Percentiles rank a stretch among this genome's conserved stretches.
Evolutionary conservation across 2,888 invertebrate species (phyloP).

Genomic region (Leucophora obtusa): DNA sequence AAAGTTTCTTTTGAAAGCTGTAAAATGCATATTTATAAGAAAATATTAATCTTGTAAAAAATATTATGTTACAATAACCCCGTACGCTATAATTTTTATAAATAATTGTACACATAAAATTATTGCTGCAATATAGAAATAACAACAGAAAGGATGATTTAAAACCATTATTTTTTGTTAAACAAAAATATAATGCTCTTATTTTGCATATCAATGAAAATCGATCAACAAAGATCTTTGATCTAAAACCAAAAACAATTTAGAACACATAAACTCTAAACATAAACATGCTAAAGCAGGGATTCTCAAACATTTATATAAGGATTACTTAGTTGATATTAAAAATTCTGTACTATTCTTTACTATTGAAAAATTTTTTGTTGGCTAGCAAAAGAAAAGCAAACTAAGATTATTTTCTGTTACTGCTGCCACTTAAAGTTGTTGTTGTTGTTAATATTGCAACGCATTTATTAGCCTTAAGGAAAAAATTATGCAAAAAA

Average conservation of each 20-base stretch:
- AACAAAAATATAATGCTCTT: conserved; percentile 45
- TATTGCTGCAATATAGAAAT: conserved; percentile 14
- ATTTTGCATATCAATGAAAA: conserved; percentile 64
- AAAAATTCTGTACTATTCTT: not conserved
- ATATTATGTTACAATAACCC: conserved; percentile 10
- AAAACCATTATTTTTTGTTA: conserved; percentile 31
- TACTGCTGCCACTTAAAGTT: conserved; percentile 13
- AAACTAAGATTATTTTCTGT: conserved; percentile 40
- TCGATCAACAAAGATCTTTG: conserved; percentile 59
- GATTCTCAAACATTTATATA: not conserved
- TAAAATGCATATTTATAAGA: not conserved
- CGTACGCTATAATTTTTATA: conserved; percentile 25
- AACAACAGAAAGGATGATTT: conserved; percentile 15
- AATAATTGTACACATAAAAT: conserved; percentile 44
- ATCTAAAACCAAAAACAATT: conserved; percentile 18
- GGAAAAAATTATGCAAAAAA: conserved; percentile 66
- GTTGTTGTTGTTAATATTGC: conserved; percentile 45
- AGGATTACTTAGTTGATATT: not conserved
- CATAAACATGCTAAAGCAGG: not conserved
- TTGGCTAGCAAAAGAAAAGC: conserved; percentile 3
- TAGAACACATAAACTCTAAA: not conserved
- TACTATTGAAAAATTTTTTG: not conserved
- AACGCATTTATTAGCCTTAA: conserved; percentile 65
- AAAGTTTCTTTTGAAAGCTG: not conserved
- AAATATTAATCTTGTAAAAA: conserved; percentile 6